These are phyloP conservation scores for Glaucomys volans DNA, from an alignment of 2,113 vertebrate species.

Conservation along the genomic window DNA sequence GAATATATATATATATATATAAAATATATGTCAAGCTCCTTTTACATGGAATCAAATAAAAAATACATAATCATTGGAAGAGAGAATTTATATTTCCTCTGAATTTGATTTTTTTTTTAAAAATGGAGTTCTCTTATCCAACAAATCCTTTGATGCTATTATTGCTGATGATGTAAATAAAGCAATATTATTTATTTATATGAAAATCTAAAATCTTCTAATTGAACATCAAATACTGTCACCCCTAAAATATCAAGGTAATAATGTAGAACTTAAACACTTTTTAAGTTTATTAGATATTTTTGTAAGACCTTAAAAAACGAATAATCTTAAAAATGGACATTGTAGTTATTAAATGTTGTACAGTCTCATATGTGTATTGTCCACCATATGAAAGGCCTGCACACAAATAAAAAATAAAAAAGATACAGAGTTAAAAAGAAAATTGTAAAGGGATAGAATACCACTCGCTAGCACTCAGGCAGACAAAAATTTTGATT, in stretches of 20 bases:
- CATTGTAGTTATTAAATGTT: not conserved
- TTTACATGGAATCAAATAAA: not conserved
- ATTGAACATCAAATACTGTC: not conserved
- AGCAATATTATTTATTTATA: not conserved
- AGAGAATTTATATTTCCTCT: not conserved
- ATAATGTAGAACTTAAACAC: not conserved
- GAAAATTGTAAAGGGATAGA: not conserved
- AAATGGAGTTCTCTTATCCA: not conserved
- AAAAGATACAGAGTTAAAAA: not conserved
- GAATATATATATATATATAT: rapidly evolving
- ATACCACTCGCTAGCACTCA: not conserved
- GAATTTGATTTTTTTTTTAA: not conserved
- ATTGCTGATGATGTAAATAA: not conserved
- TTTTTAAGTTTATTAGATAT: not conserved
- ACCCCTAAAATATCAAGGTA: not conserved
- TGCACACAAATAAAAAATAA: not conserved
- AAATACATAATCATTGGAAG: not conserved
- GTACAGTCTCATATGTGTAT: not conserved
- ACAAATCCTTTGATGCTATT: not conserved
- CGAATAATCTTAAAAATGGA: not conserved
- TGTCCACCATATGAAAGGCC: not conserved
- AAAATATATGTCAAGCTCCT: not conserved
- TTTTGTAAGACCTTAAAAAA: not conserved
- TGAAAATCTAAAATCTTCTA: not conserved
- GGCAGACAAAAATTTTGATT: not conserved